Base-by-base conservation (phyloP, 2,113 vertebrate species). In the Prinia subflava region DNA sequence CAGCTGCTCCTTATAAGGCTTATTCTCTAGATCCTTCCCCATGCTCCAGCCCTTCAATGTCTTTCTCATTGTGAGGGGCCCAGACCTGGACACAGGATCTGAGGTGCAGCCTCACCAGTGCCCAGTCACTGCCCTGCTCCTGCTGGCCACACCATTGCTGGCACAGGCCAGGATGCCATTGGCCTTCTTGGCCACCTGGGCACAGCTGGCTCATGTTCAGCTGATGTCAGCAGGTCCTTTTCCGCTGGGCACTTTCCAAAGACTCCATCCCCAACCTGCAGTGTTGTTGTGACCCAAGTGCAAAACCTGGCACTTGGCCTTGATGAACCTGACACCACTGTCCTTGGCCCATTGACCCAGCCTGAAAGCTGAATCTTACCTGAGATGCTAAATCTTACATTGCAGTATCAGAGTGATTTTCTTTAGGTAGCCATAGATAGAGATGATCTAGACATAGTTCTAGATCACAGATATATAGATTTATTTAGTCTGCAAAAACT, bases 101-200 rank as follows among this genome's bases (percentile, higher is more conserved):
- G 1, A 25, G 8, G 4, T n/a, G 13, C 1, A 1, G 3, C 20
- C 13, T 52, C 28, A 37, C 10, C 13, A 21, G 15, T n/a, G 23
- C 33, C 0, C 0, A 2, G 1, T 53, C 78, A 0, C 24, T 46
- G 20, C 16, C 20, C 30, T 15, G 30, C 0, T 53, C n/a, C 78
- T 47, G n/a, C 62, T 89, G 69, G 47, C 24, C 62, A 41, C 20
- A 9, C 14, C 9, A 1, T 7, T 53, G 7, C 30, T 62, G 39
- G 15, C 0, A 8, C 33, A 60, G 19, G 8, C 23, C 37, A 39
- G 23, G 39, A 11, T 53, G 23, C 28, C 87, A 12, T 1, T n/a
- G 28, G 19, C 20, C 28, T 8, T n/a, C 39, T 60, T 68, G 28
- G 53, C 19, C 19, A 46, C 24, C 24, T n/a, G 62, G 20, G 13